Percentiles rank a stretch among this genome's conserved stretches.
Conservation (phyloP, 2,888 invertebrate species). For the Meta bourneti region DNA sequence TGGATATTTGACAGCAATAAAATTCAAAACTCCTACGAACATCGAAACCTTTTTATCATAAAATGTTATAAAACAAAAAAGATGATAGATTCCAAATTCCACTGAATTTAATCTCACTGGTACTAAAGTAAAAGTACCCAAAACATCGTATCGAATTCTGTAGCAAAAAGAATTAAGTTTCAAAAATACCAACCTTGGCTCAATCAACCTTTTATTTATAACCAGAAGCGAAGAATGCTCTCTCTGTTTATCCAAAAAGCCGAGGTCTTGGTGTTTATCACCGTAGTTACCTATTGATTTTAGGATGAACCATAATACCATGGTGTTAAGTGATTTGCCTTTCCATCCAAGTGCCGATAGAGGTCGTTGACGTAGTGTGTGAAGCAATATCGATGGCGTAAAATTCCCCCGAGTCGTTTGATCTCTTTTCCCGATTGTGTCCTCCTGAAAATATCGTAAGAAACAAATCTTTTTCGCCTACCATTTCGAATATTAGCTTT, state of each 20-base stretch:
- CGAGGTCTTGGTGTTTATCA: constrained; percentile 6
- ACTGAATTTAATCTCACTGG: no score
- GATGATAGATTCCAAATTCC: no score
- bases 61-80: no score
- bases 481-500: neutral
- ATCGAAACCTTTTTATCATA: no score
- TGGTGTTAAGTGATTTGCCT: constrained; percentile 31
- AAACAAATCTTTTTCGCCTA: neutral
- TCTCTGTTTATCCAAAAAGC: neutral
- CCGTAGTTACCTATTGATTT: constrained; percentile 27
- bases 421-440: constrained; percentile 29
- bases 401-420: constrained; percentile 29
- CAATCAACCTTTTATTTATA: neutral
- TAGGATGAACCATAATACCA: constrained; percentile 10
- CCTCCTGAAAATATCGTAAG: neutral
- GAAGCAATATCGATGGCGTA: constrained; percentile 24
- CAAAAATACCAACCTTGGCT: neutral
- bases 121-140: no score
- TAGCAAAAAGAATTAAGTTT: neutral
- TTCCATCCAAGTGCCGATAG: constrained; percentile 11
- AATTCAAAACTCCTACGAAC: no score
- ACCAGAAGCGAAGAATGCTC: neutral
- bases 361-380: constrained; percentile 21
- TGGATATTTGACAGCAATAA: no score
- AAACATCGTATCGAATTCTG: neutral